Evolutionary conservation across 2,888 invertebrate species (phyloP).

Genomic region (Ommatoiulus sabulosus): DNA sequence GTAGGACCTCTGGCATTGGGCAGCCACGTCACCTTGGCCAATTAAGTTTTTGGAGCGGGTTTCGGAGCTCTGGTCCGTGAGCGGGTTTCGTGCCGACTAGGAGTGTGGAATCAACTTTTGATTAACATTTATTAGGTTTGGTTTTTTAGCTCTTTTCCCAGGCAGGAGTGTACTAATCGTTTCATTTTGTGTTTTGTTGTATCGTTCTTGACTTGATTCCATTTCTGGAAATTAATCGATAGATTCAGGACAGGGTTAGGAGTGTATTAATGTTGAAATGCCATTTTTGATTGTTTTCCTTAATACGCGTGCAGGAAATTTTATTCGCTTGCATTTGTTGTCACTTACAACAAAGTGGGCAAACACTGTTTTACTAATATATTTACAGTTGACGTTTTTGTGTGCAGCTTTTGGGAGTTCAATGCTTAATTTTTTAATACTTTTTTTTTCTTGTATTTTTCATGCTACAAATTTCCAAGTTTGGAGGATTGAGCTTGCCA

Average conservation of each 20-base stretch:
- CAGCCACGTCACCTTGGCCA: not conserved
- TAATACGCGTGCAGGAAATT: not conserved
- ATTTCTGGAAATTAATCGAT: not conserved
- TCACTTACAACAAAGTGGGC: too few relatives aligned
- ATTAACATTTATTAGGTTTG: not conserved
- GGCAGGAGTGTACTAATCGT: not conserved
- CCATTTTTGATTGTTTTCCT: not conserved
- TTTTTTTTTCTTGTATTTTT: not conserved
- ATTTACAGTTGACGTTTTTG: not conserved
- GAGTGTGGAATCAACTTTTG: not conserved
- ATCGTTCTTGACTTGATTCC: not conserved
- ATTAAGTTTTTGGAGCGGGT: not conserved
- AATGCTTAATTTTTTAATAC: not conserved
- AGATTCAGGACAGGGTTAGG: not conserved
- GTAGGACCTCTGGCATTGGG: slow-evolving; percentile 15
- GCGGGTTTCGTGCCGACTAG: not conserved
- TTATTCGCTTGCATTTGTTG: not conserved
- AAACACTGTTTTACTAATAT: too few relatives aligned
- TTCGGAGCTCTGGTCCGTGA: not conserved
- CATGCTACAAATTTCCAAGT: not conserved
- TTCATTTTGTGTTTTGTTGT: not conserved
- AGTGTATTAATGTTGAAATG: not conserved
- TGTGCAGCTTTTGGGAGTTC: not conserved
- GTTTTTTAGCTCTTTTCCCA: not conserved
- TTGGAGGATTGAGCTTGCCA: not conserved